These are phyloP conservation scores for Heliopora coerulea DNA, from an alignment of 92 coral and sea anemone species.

Conservation along the genomic window DNA sequence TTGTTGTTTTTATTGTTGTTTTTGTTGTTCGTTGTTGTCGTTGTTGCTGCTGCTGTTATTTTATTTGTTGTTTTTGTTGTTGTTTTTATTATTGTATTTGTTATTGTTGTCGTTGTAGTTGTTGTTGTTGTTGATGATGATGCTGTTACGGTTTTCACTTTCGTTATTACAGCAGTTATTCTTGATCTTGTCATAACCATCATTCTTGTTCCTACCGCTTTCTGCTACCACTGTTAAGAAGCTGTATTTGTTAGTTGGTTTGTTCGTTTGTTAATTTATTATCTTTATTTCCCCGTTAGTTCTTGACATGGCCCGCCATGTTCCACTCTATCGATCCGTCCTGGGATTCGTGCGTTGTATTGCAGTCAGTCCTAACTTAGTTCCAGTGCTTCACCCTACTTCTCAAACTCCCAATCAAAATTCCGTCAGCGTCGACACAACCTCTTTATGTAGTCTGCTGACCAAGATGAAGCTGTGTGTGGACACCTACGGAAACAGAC, in stretches of 20 bases:
- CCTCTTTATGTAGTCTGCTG: slow-evolving; percentile 77
- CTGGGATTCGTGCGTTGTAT: slow-evolving; percentile 85
- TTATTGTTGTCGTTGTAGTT: too few species aligned
- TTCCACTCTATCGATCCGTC: slow-evolving; percentile 93
- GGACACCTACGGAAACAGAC: slow-evolving; percentile 88
- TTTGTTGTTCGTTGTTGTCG: too few species aligned
- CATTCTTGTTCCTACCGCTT: too few species aligned
- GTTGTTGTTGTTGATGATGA: too few species aligned
- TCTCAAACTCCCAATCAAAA: background rate
- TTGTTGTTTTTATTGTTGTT: too few species aligned
- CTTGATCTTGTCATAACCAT: too few species aligned
- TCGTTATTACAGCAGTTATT: too few species aligned
- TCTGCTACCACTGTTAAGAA: too few species aligned
- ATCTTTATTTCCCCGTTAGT: slow-evolving; percentile 49
- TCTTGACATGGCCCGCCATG: slow-evolving; percentile 99
- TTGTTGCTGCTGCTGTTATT: too few species aligned
- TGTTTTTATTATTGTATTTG: too few species aligned
- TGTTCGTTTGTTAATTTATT: background rate
- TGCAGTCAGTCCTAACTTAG: slow-evolving; percentile 80
- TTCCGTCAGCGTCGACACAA: slow-evolving; percentile 40
- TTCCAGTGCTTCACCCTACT: slow-evolving; percentile 73
- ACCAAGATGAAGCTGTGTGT: slow-evolving; percentile 97
- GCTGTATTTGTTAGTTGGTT: background rate
- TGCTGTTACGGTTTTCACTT: too few species aligned
- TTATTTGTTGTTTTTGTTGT: too few species aligned